Evolutionary conservation across 1,140 invertebrate species (phyloP).

Genomic region (Ostrea edulis): DNA sequence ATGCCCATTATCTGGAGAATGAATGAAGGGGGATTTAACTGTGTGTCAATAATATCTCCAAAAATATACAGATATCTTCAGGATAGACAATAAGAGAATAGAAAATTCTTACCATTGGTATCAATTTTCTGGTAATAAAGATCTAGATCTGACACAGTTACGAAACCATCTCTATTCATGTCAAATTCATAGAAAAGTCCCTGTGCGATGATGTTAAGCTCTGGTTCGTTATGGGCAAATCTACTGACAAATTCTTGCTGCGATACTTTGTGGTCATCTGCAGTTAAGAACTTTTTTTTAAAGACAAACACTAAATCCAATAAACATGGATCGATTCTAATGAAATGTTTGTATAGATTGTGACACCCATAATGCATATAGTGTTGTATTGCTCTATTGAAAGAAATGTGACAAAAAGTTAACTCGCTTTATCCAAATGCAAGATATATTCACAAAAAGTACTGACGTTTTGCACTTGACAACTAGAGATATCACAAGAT

Average conservation of each 20-base stretch:
- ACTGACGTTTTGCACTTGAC: too few relatives aligned
- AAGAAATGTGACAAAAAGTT: too few relatives aligned
- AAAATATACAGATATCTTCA: too few relatives aligned
- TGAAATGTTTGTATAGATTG: too few relatives aligned
- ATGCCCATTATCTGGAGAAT: constrained; percentile 44
- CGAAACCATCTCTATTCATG: constrained; percentile 51
- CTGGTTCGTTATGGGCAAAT: constrained; percentile 50
- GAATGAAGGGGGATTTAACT: background rate
- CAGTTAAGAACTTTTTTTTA: background rate
- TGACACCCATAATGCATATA: too few relatives aligned
- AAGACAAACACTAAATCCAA: background rate
- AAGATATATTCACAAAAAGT: too few relatives aligned
- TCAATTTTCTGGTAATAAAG: constrained; percentile 61
- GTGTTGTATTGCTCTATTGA: too few relatives aligned
- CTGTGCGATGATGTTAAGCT: constrained; percentile 46
- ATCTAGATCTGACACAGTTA: constrained; percentile 49
- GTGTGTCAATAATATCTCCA: too few relatives aligned
- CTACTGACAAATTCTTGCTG: constrained; percentile 49
- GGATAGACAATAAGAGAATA: too few relatives aligned
- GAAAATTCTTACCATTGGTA: constrained; percentile 41
- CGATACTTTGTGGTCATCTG: constrained; percentile 52
- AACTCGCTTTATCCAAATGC: too few relatives aligned
- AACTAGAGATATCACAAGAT: too few relatives aligned
- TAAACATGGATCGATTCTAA: too few relatives aligned
- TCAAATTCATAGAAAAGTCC: constrained; percentile 60